Evolutionary conservation across 2,797 vertebrate genomes (phyloP).

Genomic region (Fratercula arctica): DNA sequence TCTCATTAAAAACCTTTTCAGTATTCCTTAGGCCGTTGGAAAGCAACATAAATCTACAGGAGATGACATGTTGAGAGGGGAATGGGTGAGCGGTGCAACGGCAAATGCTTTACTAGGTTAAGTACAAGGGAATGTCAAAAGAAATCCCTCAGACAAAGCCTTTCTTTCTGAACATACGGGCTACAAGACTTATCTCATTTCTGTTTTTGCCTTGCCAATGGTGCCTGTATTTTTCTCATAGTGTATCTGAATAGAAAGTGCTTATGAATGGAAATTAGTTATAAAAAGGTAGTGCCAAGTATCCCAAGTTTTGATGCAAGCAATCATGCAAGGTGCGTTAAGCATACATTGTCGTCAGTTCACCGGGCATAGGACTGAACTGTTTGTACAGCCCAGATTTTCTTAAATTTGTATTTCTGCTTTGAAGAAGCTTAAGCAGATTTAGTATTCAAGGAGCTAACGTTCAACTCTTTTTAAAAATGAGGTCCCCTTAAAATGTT

Average conservation of each 20-base stretch:
- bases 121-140: background rate
- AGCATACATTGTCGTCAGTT: background rate
- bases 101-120: background rate
- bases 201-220: background rate
- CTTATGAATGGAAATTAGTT: background rate
- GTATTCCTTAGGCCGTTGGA: background rate
- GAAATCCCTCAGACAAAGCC: background rate
- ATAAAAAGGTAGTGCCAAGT: background rate
- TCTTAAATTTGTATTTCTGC: background rate
- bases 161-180: background rate
- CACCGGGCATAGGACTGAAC: background rate
- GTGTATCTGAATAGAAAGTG: background rate
- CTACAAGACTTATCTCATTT: background rate
- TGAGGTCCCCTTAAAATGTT: background rate
- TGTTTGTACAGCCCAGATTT: background rate
- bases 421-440: background rate
- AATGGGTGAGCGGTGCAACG: background rate
- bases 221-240: background rate
- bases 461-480: background rate
- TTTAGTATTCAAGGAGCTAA: background rate
- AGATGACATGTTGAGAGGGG: background rate
- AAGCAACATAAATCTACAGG: background rate
- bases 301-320: background rate
- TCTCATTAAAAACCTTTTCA: background rate
- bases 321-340: background rate